These are phyloP conservation scores for Steatocranus sp. DNA, from an alignment of 2,797 vertebrate species.

Conservation along the genomic window DNA sequence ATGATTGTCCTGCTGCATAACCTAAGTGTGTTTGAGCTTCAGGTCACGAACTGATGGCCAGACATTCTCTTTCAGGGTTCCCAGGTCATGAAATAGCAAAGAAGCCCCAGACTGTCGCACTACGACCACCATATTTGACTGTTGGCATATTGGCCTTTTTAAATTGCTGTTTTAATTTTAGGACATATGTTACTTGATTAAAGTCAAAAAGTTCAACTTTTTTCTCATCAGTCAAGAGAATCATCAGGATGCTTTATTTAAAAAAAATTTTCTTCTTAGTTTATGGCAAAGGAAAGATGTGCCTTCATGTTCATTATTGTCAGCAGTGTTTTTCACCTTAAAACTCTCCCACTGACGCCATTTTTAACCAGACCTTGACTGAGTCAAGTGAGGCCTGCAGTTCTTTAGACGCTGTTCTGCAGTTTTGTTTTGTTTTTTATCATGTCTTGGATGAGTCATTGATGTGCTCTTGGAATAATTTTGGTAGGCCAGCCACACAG, in stretches of 20 bases:
- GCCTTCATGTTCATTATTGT: too few species aligned
- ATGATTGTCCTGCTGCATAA: not conserved
- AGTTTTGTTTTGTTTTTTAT: too few species aligned
- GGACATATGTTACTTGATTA: not conserved
- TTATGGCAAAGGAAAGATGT: too few species aligned
- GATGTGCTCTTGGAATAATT: not conserved
- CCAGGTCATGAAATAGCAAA: not conserved
- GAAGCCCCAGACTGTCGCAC: not conserved
- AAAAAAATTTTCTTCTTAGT: too few species aligned
- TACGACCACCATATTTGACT: not conserved
- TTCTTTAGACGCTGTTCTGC: not conserved
- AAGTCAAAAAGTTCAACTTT: too few species aligned
- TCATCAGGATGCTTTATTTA: too few species aligned
- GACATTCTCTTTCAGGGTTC: not conserved
- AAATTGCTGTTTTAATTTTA: not conserved
- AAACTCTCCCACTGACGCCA: not conserved
- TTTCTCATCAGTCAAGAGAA: too few species aligned
- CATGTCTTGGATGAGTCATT: not conserved
- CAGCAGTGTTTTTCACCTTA: not conserved
- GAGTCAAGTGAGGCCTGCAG: not conserved
- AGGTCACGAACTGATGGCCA: not conserved
- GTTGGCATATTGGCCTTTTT: not conserved
- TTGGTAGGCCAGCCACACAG: not conserved
- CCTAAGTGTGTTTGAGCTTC: not conserved
- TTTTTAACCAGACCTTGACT: not conserved